A percentile compares a stretch with the other conserved stretches of the same genome.
Conservation (phyloP, 1,140 invertebrate species). For the Meloidogyne exigua region DNA sequence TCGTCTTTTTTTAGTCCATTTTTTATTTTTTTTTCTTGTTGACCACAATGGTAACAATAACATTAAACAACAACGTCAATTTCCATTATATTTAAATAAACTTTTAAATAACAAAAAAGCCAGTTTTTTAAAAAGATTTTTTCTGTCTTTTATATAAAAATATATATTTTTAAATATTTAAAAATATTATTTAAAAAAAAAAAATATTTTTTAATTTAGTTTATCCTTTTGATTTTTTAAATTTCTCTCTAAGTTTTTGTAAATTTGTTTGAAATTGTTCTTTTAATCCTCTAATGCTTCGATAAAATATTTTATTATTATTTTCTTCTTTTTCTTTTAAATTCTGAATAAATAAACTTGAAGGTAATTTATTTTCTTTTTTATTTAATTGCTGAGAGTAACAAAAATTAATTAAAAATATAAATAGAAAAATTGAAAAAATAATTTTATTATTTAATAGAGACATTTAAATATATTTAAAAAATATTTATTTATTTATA, state of each 20-base stretch:
- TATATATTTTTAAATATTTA: no score
- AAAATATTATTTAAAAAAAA: no score
- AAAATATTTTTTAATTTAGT: no score
- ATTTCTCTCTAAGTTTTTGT: slow-evolving; percentile 1
- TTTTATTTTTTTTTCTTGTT: background rate
- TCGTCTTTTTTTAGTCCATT: background rate
- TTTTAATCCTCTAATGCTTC: background rate
- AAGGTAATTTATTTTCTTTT: background rate
- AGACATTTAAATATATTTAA: background rate
- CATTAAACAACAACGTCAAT: background rate
- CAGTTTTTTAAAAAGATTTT: no score
- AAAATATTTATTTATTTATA: no score
- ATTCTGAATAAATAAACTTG: background rate
- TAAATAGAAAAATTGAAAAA: background rate
- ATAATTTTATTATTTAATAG: slow-evolving; percentile 3
- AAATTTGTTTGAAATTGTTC: background rate
- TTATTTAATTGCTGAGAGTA: background rate
- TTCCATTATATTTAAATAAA: background rate
- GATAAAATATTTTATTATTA: background rate
- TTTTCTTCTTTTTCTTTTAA: background rate
- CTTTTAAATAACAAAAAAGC: no score
- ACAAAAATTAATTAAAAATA: no score
- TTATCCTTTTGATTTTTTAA: background rate
- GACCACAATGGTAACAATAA: background rate
- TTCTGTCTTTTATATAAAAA: no score